phyloP scores from a whole-genome alignment of 2,797 vertebrate species.

The Rhinoraja longicauda region DNA sequence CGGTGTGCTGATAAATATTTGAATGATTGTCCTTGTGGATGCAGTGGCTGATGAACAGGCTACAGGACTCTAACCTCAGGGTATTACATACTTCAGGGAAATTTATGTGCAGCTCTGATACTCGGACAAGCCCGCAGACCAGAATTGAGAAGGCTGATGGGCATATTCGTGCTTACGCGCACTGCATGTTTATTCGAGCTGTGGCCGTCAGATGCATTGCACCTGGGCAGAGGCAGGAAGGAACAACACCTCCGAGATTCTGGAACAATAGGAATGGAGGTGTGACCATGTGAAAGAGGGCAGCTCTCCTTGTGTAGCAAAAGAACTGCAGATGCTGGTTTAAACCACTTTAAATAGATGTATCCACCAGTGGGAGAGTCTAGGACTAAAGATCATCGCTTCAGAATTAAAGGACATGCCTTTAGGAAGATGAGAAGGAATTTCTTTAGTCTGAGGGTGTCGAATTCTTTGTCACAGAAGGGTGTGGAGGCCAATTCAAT shows the following conservation, averaged over 20 bases:
- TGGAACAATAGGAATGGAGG: not conserved
- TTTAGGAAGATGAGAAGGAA: too few relatives aligned
- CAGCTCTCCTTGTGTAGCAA: not conserved
- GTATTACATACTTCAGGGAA: not conserved
- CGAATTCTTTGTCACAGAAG: too few relatives aligned
- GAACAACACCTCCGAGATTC: not conserved
- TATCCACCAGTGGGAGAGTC: too few relatives aligned
- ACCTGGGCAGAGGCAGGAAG: not conserved
- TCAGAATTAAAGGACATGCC: too few relatives aligned
- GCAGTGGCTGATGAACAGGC: not conserved
- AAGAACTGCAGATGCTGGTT: too few relatives aligned
- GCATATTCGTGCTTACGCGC: not conserved
- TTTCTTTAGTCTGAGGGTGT: too few relatives aligned
- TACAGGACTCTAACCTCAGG: not conserved
- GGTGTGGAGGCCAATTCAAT: too few relatives aligned
- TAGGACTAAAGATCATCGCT: too few relatives aligned
- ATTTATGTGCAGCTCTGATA: not conserved
- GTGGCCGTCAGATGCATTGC: not conserved
- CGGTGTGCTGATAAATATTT: constrained; percentile 8
- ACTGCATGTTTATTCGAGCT: not conserved
- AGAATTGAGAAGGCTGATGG: not conserved
- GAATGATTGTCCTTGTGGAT: not conserved
- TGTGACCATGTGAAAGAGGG: not conserved
- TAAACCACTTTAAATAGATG: too few relatives aligned
- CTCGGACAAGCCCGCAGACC: not conserved